Conservation (phyloP, 2,113 vertebrate species). For the Psephotus haematonotus region DNA sequence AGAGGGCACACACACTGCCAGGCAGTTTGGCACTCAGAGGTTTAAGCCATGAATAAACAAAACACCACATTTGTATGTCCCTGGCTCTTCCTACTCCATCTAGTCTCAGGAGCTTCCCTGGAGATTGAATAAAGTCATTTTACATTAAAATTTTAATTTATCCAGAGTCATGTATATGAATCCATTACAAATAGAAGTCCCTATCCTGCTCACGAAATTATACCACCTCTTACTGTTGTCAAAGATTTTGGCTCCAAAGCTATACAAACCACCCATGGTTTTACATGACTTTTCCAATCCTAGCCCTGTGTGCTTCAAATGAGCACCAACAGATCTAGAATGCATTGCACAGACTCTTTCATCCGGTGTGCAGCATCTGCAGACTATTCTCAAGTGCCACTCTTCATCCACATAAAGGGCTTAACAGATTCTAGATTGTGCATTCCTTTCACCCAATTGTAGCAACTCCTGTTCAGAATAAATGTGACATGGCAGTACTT, state of each 20-base stretch:
- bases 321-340: background rate
- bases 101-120: background rate
- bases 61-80: background rate
- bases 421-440: background rate
- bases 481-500: background rate
- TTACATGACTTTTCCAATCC: background rate
- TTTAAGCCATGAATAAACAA: slow-evolving; percentile 23
- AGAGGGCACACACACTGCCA: background rate
- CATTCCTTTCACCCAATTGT: background rate
- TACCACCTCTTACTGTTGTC: background rate
- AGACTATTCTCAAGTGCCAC: background rate
- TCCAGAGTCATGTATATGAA: background rate
- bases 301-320: background rate
- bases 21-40: background rate
- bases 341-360: background rate
- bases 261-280: background rate
- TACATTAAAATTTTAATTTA: background rate
- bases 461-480: background rate
- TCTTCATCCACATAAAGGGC: background rate
- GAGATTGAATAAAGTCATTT: background rate
- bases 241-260: background rate
- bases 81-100: background rate
- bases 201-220: background rate
- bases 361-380: background rate
- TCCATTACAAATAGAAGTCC: background rate